phyloP scores from a whole-genome alignment of 1,140 invertebrate species.

The Nasonia longicornis region DNA sequence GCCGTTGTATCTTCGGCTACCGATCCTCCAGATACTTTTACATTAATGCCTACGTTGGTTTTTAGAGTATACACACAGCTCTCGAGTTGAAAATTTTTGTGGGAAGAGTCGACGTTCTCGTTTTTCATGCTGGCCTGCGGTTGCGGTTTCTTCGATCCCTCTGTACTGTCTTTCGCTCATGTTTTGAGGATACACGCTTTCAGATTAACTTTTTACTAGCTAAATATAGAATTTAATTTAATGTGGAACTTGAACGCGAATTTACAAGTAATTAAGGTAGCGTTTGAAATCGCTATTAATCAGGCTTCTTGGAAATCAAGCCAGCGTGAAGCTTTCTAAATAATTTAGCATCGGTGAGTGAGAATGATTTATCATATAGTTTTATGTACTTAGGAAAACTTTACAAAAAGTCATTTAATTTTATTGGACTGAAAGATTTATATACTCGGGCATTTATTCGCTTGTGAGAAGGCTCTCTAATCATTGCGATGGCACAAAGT shows the following conservation, averaged over 20 bases:
- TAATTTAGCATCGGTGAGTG: neutral
- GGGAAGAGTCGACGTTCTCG: neutral
- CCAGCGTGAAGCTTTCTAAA: neutral
- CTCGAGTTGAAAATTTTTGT: slow-evolving; percentile 26
- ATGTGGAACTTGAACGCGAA: neutral
- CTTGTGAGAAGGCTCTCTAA: neutral
- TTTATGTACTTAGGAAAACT: too few species aligned
- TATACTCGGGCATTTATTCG: neutral
- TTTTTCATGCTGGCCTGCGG: neutral
- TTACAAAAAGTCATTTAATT: too few species aligned
- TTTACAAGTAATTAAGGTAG: neutral
- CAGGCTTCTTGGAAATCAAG: neutral
- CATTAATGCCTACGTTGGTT: slow-evolving; percentile 33
- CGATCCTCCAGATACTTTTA: slow-evolving; percentile 36
- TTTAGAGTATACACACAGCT: slow-evolving; percentile 6
- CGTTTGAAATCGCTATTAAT: neutral
- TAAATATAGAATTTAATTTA: neutral
- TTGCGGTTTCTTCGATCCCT: neutral
- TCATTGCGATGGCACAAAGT: neutral
- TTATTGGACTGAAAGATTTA: neutral
- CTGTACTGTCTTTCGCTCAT: too few species aligned
- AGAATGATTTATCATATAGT: neutral
- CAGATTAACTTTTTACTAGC: neutral
- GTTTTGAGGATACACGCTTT: neutral
- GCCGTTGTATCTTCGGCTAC: slow-evolving; percentile 19